Base-by-base conservation (phyloP, 2,113 vertebrate genomes). In the Heterotilapia buettikoferi region DNA sequence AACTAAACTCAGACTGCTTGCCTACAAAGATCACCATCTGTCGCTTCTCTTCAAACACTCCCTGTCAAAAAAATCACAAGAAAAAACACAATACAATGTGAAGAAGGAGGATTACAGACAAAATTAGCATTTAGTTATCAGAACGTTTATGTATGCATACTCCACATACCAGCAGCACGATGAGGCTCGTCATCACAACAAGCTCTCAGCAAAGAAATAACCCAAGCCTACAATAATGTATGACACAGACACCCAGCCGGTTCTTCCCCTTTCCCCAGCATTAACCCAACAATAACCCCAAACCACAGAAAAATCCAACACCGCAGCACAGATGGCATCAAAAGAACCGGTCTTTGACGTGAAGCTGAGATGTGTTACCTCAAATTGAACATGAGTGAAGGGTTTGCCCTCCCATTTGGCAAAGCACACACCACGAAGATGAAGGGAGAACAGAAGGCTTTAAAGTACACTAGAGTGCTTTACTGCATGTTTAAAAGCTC, bases 51-150 rank as follows among this genome's bases (percentile, higher is more conserved):
- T 90, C 79, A 90, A 66, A 90, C 80, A 56, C 78, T 59, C 19
- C 33, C 78, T 71, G 24, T 83, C 84, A 68, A 21, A 88, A 21
- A 86, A 87, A 84, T 83, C 56, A 80, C 5, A 80, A 80, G 33
- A 52, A 80, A 88, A 52, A 61, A 71, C 16, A 84, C 47, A 85
- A 88, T 89, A 73, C 57, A 86, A 85, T 82, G 81, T 43, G 73
- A 86, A 86, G 57, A 63, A 83, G 84, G 85, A 68, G 76, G 86
- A 90, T 92, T 57, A 84, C 80, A 38, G 9, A 78, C 71, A 89
- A 71, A 93, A 94, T 86, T 40, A 29, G 56, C 81, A 89, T 86
- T 86, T 88, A 12, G 83, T 85, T 84, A 84, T 86, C 66, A 59
- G 78, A 68, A 80, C 7, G 81, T 86, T 82, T 82, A 82, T 85